Percentiles rank a stretch among this genome's conserved stretches.
phyloP scores from a whole-genome alignment of 2,113 vertebrate species.

The Phasianus colchicus region DNA sequence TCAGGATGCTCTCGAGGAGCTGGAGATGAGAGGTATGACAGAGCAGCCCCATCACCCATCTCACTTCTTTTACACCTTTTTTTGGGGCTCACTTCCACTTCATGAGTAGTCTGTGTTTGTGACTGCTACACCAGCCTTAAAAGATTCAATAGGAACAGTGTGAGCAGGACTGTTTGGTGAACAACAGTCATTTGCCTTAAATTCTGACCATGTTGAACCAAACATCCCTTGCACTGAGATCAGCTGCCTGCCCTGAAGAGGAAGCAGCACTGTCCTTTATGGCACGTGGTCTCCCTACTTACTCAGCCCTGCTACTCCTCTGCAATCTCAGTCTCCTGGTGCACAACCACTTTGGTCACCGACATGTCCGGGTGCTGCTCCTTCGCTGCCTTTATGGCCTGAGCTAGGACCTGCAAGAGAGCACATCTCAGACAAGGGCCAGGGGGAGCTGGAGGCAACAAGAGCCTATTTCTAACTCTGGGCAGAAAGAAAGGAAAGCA shows the following conservation, averaged over 20 bases:
- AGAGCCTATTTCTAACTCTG: not conserved
- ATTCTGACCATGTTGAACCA: not conserved
- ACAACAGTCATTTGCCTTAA: not conserved
- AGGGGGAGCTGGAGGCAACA: not conserved
- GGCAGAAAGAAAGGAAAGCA: not conserved
- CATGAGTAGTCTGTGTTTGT: not conserved
- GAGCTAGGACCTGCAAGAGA: constrained; percentile 88
- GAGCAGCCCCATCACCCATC: not conserved
- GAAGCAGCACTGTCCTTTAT: too few relatives aligned
- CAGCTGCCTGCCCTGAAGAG: not conserved
- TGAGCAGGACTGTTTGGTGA: not conserved
- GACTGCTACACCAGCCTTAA: not conserved
- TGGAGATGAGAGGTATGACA: accelerated
- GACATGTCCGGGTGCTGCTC: constrained; percentile 99
- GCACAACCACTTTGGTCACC: constrained; percentile 98
- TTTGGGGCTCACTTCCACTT: not conserved
- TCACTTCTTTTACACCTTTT: not conserved
- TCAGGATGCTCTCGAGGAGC: accelerated
- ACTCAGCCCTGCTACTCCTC: constrained; percentile 83
- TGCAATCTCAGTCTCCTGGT: constrained; percentile 96
- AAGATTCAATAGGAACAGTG: not conserved
- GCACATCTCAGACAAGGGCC: not conserved
- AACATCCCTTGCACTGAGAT: not conserved
- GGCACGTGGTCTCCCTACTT: not conserved
- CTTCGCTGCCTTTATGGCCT: constrained; percentile 96